Percentiles rank a stretch among this genome's conserved stretches.
phyloP scores from a whole-genome alignment of 2,888 invertebrate genomes.

The Erpobdella octoculata region DNA sequence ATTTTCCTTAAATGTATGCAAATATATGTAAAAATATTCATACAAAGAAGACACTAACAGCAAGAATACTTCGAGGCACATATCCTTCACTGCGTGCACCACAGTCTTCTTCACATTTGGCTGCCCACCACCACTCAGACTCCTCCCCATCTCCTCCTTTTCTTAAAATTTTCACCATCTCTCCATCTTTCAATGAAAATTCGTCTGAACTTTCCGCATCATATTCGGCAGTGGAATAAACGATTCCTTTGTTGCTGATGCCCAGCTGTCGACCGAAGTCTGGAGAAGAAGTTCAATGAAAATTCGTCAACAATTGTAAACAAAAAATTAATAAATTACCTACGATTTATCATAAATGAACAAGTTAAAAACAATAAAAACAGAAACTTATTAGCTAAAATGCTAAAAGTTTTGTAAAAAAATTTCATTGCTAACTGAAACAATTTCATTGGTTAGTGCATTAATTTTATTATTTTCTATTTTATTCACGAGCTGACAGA shows the following conservation, averaged over 20 bases:
- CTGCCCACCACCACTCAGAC: constrained; percentile 27
- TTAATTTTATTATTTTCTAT: too few relatives aligned
- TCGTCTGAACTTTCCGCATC: constrained; percentile 11
- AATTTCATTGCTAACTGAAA: too few relatives aligned
- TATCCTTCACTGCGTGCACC: constrained; percentile 8
- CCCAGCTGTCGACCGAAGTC: constrained; percentile 18
- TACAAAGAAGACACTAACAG: constrained; percentile 19
- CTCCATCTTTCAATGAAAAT: constrained; percentile 5
- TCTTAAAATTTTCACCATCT: constrained; percentile 17
- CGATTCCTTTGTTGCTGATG: constrained; percentile 8
- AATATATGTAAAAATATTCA: too few relatives aligned
- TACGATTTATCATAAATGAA: too few relatives aligned
- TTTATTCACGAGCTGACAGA: too few relatives aligned
- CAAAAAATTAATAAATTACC: too few relatives aligned
- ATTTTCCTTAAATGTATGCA: too few relatives aligned
- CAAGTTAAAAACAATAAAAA: too few relatives aligned
- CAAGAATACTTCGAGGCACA: constrained; percentile 19
- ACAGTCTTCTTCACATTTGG: not conserved
- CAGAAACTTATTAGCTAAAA: too few relatives aligned
- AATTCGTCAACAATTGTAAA: too few relatives aligned
- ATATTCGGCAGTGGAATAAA: constrained; percentile 17
- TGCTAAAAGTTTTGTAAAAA: too few relatives aligned
- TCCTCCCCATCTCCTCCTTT: constrained; percentile 21
- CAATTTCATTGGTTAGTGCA: too few relatives aligned
- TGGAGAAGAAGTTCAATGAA: constrained; percentile 1